These are phyloP conservation scores for Aphelinus certus DNA, from an alignment of 1,140 invertebrate species.

Conservation along the genomic window DNA sequence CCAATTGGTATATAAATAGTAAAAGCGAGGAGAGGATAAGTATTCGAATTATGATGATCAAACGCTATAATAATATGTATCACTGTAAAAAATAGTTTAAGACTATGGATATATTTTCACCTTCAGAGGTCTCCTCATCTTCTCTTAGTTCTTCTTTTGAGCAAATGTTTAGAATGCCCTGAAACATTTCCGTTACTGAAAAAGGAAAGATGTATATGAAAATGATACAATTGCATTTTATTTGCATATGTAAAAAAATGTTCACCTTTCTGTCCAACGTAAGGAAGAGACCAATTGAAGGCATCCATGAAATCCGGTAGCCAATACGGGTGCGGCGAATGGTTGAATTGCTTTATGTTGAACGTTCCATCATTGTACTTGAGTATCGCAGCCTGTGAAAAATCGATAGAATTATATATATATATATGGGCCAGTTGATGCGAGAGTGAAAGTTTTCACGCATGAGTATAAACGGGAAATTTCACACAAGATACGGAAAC, in stretches of 20 bases:
- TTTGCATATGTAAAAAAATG: conserved; percentile 1
- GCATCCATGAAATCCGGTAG: conserved; percentile 99
- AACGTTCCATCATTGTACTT: conserved; percentile 99
- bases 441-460: too few relatives aligned
- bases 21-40: too few relatives aligned
- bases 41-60: too few relatives aligned
- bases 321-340: conserved; percentile 99
- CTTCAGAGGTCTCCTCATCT: conserved; percentile 76
- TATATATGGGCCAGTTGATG: too few relatives aligned
- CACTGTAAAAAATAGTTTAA: too few relatives aligned
- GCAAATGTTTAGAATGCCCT: conserved; percentile 99
- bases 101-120: too few relatives aligned
- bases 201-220: conserved; percentile 41
- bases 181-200: conserved; percentile 98
- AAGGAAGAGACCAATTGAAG: conserved; percentile 99
- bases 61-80: too few relatives aligned
- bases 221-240: not conserved
- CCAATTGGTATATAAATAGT: too few relatives aligned
- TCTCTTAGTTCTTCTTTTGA: conserved; percentile 99
- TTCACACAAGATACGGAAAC: conserved; percentile 57
- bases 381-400: conserved; percentile 88
- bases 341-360: conserved; percentile 99
- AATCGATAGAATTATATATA: conserved; percentile 44
- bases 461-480: too few relatives aligned
- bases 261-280: conserved; percentile 97